Percentiles rank a stretch among this genome's conserved stretches.
phyloP scores from a whole-genome alignment of 92 coral and sea anemone genomes.

The Porites rus region DNA sequence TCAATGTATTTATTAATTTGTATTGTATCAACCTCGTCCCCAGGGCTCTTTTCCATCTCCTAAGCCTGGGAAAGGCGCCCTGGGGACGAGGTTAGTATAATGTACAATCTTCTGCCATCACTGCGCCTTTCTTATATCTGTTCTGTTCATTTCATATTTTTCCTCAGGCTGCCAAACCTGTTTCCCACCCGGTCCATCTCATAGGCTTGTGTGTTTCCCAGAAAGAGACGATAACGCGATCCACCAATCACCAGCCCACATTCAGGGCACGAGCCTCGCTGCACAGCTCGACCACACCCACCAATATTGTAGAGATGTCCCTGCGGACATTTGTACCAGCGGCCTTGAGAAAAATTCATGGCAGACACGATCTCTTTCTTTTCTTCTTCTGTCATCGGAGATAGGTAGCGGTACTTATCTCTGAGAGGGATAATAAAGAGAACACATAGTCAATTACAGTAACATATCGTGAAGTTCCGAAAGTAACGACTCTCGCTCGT shows the following conservation, averaged over 20 bases:
- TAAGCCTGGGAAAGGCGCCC: too few relatives aligned
- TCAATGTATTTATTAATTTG: too few relatives aligned
- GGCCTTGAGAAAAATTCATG: slow-evolving; percentile 63
- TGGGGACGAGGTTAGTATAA: too few relatives aligned
- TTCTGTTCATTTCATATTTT: slow-evolving; percentile 56
- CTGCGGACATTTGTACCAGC: slow-evolving; percentile 75
- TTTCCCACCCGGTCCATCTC: slow-evolving; percentile 69
- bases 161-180: slow-evolving; percentile 96
- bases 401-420: slow-evolving; percentile 17
- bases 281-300: slow-evolving; percentile 77
- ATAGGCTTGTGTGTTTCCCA: slow-evolving; percentile 62
- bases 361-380: slow-evolving; percentile 72
- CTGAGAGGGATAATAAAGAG: slow-evolving; percentile 11
- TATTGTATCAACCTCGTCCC: too few relatives aligned
- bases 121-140: too few relatives aligned
- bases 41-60: too few relatives aligned
- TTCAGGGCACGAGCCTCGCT: slow-evolving; percentile 70
- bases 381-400: slow-evolving; percentile 74
- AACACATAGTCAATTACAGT: not conserved
- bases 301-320: slow-evolving; percentile 76
- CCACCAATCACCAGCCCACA: slow-evolving; percentile 74
- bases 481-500: too few relatives aligned
- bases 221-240: slow-evolving; percentile 42
- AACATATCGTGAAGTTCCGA: too few relatives aligned
- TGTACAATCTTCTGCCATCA: too few relatives aligned